Evolutionary conservation across 2,113 vertebrate species (phyloP), one percentile per base, ranked within the genome.

Genomic region (Syngnathoides biaculeatus): DNA sequence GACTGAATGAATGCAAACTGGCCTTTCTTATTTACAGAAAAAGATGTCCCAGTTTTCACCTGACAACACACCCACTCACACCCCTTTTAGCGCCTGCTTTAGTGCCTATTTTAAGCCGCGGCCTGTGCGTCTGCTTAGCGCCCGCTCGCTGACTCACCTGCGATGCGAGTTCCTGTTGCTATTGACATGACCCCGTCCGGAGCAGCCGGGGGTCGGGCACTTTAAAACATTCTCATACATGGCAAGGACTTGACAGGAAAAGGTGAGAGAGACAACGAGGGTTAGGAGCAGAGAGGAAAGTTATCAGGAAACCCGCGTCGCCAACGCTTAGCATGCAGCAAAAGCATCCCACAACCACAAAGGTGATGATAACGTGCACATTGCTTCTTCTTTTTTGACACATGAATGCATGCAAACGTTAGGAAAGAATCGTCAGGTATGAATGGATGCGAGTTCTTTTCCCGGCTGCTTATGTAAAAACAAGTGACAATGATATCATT

Each of bases 161-260:
- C 97, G 89, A 86, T 99, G 97, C 19, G 97, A 99, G 93, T 99
- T 99, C 95, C 97, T 96, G 97, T 99, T 99, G 95, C 97, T 99
- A 93, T 99, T 99, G 90, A 99, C 96, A 84, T 99, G 97, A 84
- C 97, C 97, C 72, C 97, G 95, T 93, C 97, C 97, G 80, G 97
- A 98, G 94, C 97, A 99, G 94, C 97, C 97, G 67, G 96, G 96
- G 88, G 97, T 99, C 83, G 97, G 97, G 91, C 97, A 99, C 95
- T 99, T 99, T 94, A 99, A 96, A 88, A 99, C 97, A 94, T 98
- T 99, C 90, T 99, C 97, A 93, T 99, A 95, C 97, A 99, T 98
- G 93, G 97, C 97, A 92, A 99, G 95, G 92, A 99, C 97, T 99
- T 97, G 88, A 90, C 90, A 94, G 91, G 93, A 93, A 89, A 91